These are phyloP conservation scores for Acleris holmiana DNA, from an alignment of 2,888 invertebrate genomes.

Conservation along the genomic window DNA sequence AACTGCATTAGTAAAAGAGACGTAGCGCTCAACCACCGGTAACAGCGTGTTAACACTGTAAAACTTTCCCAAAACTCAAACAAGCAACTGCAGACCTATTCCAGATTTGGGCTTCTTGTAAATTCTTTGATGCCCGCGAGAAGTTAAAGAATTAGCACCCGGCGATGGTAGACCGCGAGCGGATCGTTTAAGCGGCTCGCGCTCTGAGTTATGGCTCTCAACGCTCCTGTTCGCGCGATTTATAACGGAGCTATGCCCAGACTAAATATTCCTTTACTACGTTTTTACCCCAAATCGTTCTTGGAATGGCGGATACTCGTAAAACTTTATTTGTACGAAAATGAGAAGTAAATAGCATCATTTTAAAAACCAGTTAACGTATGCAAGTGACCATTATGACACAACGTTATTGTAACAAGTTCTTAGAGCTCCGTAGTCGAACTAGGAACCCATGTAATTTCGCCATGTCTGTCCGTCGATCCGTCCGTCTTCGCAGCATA, in stretches of 20 bases:
- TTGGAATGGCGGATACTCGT: background rate
- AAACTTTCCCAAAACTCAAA: background rate
- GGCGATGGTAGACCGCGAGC: slow-evolving; percentile 56
- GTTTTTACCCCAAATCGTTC: slow-evolving; percentile 23
- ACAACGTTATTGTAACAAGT: too few species aligned
- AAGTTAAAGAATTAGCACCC: slow-evolving; percentile 50
- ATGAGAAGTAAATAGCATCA: background rate
- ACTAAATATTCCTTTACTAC: slow-evolving; percentile 35
- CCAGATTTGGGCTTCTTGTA: slow-evolving; percentile 31
- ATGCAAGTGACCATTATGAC: too few species aligned
- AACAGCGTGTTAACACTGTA: too few species aligned
- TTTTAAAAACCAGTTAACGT: too few species aligned
- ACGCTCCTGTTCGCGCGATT: slow-evolving; percentile 59
- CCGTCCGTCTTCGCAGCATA: too few species aligned
- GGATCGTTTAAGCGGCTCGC: slow-evolving; percentile 63
- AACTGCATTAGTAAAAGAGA: too few species aligned
- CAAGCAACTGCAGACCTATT: slow-evolving; percentile 11
- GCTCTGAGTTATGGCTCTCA: slow-evolving; percentile 65
- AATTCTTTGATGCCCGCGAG: slow-evolving; percentile 50
- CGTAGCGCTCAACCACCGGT: too few species aligned
- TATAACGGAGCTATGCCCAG: slow-evolving; percentile 52
- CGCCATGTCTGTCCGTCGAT: too few species aligned
- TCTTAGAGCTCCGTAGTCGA: too few species aligned
- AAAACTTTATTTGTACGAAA: slow-evolving; percentile 14
- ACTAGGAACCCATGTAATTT: too few species aligned